Percentiles rank a stretch among this genome's conserved stretches.
These are phyloP conservation scores for Egretta garzetta DNA, from an alignment of 2,113 vertebrate genomes.

Conservation along the genomic window DNA sequence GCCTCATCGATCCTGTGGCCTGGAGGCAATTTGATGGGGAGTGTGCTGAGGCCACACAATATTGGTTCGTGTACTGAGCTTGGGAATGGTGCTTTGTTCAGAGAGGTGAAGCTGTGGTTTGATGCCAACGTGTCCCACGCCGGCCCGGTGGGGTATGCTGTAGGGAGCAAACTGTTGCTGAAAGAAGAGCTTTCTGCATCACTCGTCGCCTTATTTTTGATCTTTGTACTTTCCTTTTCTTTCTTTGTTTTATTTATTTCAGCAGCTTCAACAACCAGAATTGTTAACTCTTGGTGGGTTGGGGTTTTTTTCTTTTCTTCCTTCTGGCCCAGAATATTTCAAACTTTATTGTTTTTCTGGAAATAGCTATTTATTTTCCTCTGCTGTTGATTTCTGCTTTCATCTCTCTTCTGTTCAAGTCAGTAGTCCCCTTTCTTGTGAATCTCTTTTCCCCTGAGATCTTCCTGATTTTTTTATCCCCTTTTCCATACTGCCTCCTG, in stretches of 20 bases:
- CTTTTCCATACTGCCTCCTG: neutral
- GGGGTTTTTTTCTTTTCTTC: neutral
- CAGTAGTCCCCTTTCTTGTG: neutral
- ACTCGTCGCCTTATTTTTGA: neutral
- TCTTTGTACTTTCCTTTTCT: neutral
- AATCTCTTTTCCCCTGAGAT: slow-evolving; percentile 15
- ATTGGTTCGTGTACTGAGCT: neutral
- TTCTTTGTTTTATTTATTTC: neutral
- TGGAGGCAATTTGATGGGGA: neutral
- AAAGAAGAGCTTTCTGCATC: neutral
- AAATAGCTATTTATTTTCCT: slow-evolving; percentile 27
- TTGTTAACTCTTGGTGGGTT: neutral
- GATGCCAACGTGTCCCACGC: accelerated
- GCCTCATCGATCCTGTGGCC: neutral
- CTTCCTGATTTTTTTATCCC: neutral
- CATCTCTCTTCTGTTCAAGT: neutral
- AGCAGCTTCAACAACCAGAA: neutral
- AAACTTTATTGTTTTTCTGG: neutral
- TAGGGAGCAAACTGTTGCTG: neutral
- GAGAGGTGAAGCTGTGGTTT: neutral
- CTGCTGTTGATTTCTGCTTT: slow-evolving; percentile 3
- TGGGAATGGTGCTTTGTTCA: neutral
- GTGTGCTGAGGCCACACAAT: neutral
- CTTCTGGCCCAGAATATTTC: neutral
- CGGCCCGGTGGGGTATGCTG: accelerated